Evolutionary conservation across 2,797 vertebrate species (phyloP).

Genomic region (Erpetoichthys calabaricus): DNA sequence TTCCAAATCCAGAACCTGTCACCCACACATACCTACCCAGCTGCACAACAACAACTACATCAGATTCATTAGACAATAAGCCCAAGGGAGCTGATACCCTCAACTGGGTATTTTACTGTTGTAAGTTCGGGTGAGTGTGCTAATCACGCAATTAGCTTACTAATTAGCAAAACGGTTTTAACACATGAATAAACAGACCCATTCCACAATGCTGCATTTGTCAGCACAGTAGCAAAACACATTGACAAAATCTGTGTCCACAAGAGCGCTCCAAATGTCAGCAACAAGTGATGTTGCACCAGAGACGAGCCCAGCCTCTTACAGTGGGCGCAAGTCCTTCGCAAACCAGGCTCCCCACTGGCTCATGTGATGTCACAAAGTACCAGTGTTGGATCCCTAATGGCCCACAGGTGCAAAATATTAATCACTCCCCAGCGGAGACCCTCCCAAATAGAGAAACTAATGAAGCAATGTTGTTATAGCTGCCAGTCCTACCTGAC

Average conservation of each 20-base stretch:
- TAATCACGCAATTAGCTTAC: conserved; percentile 30
- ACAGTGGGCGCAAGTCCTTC: neutral
- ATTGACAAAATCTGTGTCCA: neutral
- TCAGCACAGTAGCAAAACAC: conserved; percentile 5
- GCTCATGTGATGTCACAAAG: conserved; percentile 14
- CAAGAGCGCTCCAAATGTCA: neutral
- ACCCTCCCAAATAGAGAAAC: conserved; percentile 10
- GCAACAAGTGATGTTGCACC: conserved; percentile 1
- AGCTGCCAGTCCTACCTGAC: too few relatives aligned
- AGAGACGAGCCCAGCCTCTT: conserved; percentile 4
- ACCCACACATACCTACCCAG: conserved; percentile 8
- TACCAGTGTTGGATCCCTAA: conserved; percentile 5
- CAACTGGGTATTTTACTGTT: conserved; percentile 21
- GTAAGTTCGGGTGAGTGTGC: conserved; percentile 25
- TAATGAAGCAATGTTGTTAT: conserved; percentile 8
- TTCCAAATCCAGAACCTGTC: conserved; percentile 12
- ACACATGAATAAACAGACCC: conserved; percentile 21
- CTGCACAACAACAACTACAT: conserved; percentile 16
- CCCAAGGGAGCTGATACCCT: conserved; percentile 20
- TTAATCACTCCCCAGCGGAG: conserved; percentile 20
- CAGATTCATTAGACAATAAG: conserved; percentile 23
- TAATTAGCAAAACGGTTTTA: conserved; percentile 26
- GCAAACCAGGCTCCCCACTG: conserved; percentile 24
- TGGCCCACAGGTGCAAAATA: conserved; percentile 4
- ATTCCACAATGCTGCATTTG: conserved; percentile 14